Percentiles rank a stretch among this genome's conserved stretches.
Evolutionary conservation across 2,113 vertebrate species (phyloP).

Genomic region (Centropus bengalensis): DNA sequence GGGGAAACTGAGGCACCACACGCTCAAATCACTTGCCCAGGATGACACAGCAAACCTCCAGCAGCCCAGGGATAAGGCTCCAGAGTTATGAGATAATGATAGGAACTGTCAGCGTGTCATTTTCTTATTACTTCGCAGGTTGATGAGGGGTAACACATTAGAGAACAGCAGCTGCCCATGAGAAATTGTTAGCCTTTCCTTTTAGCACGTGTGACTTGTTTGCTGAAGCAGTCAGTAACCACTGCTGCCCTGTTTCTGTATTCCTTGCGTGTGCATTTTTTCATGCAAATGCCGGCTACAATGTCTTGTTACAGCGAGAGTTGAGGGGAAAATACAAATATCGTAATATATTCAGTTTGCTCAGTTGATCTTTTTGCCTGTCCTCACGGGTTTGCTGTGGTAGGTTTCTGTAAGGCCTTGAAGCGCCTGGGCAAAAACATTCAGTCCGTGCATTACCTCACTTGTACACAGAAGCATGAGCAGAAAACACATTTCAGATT

Average conservation of each 20-base stretch:
- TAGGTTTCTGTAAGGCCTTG: neutral
- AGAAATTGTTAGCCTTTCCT: neutral
- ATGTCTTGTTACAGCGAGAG: neutral
- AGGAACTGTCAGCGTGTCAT: neutral
- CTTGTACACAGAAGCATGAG: neutral
- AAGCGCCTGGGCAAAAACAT: neutral
- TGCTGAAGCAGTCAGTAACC: neutral
- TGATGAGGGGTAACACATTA: neutral
- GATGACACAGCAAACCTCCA: neutral
- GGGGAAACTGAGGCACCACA: neutral
- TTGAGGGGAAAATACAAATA: neutral
- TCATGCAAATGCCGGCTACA: neutral
- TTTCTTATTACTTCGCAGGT: conserved; percentile 33
- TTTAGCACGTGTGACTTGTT: neutral
- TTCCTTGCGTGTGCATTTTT: neutral
- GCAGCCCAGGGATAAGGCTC: neutral
- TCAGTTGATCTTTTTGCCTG: neutral
- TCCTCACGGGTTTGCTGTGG: neutral
- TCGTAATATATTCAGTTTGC: neutral
- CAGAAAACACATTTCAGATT: conserved; percentile 19
- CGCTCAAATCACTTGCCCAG: neutral
- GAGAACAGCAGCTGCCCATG: conserved; percentile 1
- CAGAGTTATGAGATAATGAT: neutral
- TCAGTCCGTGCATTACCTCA: neutral
- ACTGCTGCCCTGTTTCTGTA: neutral